Percentiles rank a stretch among this genome's conserved stretches.
Evolutionary conservation across 2,888 invertebrate genomes (phyloP).

Genomic region (Meteorus colon): DNA sequence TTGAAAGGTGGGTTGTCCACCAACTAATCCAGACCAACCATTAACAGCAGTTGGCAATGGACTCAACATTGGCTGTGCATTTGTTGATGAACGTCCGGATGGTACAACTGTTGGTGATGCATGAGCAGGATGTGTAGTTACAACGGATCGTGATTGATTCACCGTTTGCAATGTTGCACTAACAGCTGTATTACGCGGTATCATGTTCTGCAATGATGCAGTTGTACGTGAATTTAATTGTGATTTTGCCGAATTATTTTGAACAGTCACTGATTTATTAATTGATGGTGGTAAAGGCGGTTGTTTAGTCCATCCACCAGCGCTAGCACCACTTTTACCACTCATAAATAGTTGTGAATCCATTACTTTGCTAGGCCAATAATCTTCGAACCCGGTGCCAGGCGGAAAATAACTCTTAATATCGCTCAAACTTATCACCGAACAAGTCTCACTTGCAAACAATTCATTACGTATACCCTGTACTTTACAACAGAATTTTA

Average conservation of each 20-base stretch:
- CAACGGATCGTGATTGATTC: constrained; percentile 65
- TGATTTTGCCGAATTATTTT: constrained; percentile 64
- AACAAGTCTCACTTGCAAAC: constrained; percentile 92
- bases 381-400: constrained; percentile 92
- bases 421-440: constrained; percentile 91
- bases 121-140: constrained; percentile 65
- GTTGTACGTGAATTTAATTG: constrained; percentile 61
- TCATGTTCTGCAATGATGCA: constrained; percentile 56
- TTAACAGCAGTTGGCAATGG: constrained; percentile 71
- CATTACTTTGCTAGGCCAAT: constrained; percentile 93
- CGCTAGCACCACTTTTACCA: constrained; percentile 77
- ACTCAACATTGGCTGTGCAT: constrained; percentile 68
- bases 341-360: constrained; percentile 86
- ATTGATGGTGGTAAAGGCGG: constrained; percentile 81
- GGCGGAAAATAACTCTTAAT: constrained; percentile 93
- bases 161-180: constrained; percentile 65
- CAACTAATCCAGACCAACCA: constrained; percentile 73
- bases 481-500: constrained; percentile 96
- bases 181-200: constrained; percentile 61
- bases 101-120: constrained; percentile 64
- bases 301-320: constrained; percentile 86
- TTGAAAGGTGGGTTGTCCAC: constrained; percentile 72
- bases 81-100: constrained; percentile 60
- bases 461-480: constrained; percentile 93
- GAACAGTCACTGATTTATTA: constrained; percentile 71